These are phyloP conservation scores for Palythoa caribaeorum DNA, from an alignment of 92 coral and sea anemone genomes.

Conservation along the genomic window DNA sequence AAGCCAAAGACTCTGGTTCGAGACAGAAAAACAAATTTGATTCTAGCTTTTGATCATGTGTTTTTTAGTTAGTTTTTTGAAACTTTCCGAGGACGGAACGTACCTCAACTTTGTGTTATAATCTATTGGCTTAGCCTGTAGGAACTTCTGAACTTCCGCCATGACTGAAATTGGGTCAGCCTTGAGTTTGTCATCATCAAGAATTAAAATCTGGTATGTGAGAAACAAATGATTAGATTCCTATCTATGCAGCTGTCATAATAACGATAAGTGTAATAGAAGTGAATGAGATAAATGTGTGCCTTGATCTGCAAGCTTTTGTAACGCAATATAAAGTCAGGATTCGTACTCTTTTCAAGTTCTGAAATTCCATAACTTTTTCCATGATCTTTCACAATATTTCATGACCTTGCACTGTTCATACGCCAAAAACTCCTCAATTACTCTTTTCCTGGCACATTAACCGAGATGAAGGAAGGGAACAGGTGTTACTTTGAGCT, in stretches of 20 bases:
- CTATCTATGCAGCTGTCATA: background rate
- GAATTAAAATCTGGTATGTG: conserved; percentile 75
- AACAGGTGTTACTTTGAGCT: too few relatives aligned
- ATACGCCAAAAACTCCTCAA: too few relatives aligned
- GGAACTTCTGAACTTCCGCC: conserved; percentile 89
- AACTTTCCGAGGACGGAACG: background rate
- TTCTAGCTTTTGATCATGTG: background rate
- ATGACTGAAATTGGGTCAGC: conserved; percentile 84
- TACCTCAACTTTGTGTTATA: conserved; percentile 85
- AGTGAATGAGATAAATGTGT: too few relatives aligned
- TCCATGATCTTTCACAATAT: too few relatives aligned
- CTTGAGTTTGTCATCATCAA: conserved; percentile 86
- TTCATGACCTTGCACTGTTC: too few relatives aligned
- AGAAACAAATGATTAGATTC: background rate
- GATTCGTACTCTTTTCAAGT: too few relatives aligned
- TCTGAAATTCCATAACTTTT: too few relatives aligned
- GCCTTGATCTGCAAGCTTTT: too few relatives aligned
- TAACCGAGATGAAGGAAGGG: too few relatives aligned
- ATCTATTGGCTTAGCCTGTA: conserved; percentile 76
- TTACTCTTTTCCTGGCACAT: too few relatives aligned
- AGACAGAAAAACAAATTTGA: background rate
- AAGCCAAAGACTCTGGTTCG: background rate
- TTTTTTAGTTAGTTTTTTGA: background rate
- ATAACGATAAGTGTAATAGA: background rate
- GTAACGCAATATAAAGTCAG: too few relatives aligned